phyloP scores from a whole-genome alignment of 1,140 invertebrate genomes.

The Drosophila murphyi region DNA sequence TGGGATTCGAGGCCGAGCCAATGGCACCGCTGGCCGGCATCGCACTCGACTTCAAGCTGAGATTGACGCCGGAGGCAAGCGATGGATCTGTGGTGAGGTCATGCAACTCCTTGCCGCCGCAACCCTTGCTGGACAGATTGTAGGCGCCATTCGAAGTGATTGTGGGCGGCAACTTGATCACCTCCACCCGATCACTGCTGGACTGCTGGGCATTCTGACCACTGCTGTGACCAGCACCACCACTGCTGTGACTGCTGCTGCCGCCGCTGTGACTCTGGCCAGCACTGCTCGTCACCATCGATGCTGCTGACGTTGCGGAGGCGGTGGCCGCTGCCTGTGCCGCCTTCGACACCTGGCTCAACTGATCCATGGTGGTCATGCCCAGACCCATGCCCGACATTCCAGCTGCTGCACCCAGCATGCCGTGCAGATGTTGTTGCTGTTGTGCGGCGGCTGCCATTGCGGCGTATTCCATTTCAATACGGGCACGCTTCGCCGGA shows the following conservation, averaged over 20 bases:
- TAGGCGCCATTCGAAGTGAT: slow-evolving; percentile 84
- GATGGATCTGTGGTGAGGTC: slow-evolving; percentile 69
- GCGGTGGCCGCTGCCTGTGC: slow-evolving; percentile 21
- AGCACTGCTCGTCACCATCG: slow-evolving; percentile 24
- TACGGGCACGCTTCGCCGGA: slow-evolving; percentile 85
- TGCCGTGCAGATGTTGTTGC: slow-evolving; percentile 70
- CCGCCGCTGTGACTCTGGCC: not conserved
- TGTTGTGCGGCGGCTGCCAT: slow-evolving; percentile 81
- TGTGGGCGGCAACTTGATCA: slow-evolving; percentile 90
- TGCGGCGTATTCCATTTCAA: slow-evolving; percentile 86
- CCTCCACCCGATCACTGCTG: slow-evolving; percentile 88
- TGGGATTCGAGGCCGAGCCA: slow-evolving; percentile 83
- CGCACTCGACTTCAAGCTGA: slow-evolving; percentile 72
- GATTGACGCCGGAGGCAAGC: slow-evolving; percentile 68
- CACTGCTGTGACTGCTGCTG: not conserved
- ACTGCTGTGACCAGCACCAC: not conserved
- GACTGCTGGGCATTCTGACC: slow-evolving; percentile 44
- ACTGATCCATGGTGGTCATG: slow-evolving; percentile 58
- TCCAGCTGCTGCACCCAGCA: slow-evolving; percentile 64
- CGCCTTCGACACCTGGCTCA: slow-evolving; percentile 52
- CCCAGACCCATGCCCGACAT: slow-evolving; percentile 57
- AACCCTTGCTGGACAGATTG: slow-evolving; percentile 79
- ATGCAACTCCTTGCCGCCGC: slow-evolving; percentile 65
- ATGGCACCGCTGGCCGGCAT: slow-evolving; percentile 65
- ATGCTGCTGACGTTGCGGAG: slow-evolving; percentile 6